Percentiles rank a stretch among this genome's conserved stretches.
Conservation (phyloP, 2,888 invertebrate species). For the Unio delphinus region DNA sequence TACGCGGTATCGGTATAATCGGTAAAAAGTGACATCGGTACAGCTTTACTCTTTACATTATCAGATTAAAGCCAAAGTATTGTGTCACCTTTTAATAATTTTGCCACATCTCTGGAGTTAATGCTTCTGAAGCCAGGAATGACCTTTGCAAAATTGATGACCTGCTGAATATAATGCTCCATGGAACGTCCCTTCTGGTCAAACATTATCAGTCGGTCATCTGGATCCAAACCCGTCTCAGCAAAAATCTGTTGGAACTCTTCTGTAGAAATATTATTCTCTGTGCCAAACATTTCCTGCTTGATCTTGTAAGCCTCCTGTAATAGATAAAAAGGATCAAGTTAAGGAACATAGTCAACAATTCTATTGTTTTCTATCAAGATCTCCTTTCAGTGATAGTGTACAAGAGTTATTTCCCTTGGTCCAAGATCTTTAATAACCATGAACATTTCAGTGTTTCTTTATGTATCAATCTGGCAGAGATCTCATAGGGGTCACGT, state of each 20-base stretch:
- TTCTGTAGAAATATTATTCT: conserved; percentile 23
- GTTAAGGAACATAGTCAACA: too few species aligned
- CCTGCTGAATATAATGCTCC: conserved; percentile 40
- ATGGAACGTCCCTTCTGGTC: conserved; percentile 32
- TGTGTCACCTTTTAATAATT: conserved; percentile 39
- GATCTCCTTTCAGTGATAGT: too few species aligned
- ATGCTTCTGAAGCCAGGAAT: conserved; percentile 45
- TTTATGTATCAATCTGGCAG: too few species aligned
- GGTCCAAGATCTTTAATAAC: too few species aligned
- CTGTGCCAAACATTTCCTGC: conserved; percentile 31
- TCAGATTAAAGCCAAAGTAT: neutral
- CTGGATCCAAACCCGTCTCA: conserved; percentile 44
- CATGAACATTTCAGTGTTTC: too few species aligned
- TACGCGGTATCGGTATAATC: too few species aligned
- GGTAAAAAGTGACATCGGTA: too few species aligned
- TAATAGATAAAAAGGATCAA: too few species aligned
- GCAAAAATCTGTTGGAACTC: conserved; percentile 41
- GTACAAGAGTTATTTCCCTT: too few species aligned
- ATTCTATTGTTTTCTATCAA: too few species aligned
- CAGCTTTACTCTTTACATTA: too few species aligned
- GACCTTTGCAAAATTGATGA: conserved; percentile 41
- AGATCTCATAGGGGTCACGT: too few species aligned
- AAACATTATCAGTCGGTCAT: conserved; percentile 34
- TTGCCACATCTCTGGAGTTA: conserved; percentile 38
- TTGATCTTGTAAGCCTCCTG: conserved; percentile 31